Percentiles rank a stretch among this genome's conserved stretches.
Conservation (phyloP, 1,140 invertebrate species). For the Bombus turneri region DNA sequence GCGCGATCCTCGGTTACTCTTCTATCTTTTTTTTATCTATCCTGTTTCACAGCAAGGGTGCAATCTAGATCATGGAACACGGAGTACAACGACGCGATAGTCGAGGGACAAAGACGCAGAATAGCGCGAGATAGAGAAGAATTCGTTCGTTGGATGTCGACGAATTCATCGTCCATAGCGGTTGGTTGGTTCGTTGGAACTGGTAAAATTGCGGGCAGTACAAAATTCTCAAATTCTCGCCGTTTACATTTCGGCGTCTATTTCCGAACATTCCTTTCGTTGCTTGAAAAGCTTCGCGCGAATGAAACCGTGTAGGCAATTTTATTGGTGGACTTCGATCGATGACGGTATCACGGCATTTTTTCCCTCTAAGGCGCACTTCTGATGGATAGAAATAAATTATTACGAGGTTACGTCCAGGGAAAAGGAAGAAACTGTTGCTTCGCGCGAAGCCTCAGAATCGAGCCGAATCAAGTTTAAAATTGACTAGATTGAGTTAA, state of each 20-base stretch:
- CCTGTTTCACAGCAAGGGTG: conserved; percentile 29
- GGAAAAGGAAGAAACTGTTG: conserved; percentile 11
- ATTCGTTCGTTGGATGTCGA: conserved; percentile 37
- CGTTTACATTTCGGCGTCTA: conserved; percentile 55
- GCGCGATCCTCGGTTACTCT: conserved; percentile 52
- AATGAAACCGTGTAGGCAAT: conserved; percentile 13
- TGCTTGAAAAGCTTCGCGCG: conserved; percentile 2
- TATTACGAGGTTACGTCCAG: neutral
- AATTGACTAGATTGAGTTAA: conserved; percentile 20
- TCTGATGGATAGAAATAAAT: conserved; percentile 10
- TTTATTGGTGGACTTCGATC: conserved; percentile 9
- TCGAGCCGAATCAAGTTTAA: conserved; percentile 8
- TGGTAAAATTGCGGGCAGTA: conserved; percentile 29
- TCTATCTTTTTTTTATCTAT: neutral
- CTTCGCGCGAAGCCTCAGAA: neutral
- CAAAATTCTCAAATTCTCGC: conserved; percentile 49
- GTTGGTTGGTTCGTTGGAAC: neutral
- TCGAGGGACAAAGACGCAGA: conserved; percentile 7
- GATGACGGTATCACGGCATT: neutral
- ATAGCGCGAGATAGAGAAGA: neutral
- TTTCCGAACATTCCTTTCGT: conserved; percentile 39
- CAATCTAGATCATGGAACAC: conserved; percentile 8
- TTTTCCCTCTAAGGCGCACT: neutral
- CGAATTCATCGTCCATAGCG: conserved; percentile 41
- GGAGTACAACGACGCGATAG: conserved; percentile 12